Conservation (phyloP, 2,113 vertebrate genomes). For the Merops nubicus region DNA sequence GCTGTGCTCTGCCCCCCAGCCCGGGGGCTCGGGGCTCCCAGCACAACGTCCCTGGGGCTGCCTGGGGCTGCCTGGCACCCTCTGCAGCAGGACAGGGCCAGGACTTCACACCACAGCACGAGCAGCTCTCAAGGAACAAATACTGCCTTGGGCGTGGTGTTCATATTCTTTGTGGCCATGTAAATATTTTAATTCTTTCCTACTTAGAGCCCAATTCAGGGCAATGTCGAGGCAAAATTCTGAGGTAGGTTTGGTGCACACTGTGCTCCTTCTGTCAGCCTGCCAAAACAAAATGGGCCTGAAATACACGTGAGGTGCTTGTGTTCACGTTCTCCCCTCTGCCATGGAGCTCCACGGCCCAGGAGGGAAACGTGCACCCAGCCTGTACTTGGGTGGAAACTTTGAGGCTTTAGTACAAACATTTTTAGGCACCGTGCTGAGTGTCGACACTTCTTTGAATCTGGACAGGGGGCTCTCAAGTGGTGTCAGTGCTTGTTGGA, state of each 20-base stretch:
- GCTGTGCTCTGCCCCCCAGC: no score
- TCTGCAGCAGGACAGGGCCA: no score
- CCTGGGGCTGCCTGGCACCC: no score
- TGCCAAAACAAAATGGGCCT: background rate
- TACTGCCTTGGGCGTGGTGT: no score
- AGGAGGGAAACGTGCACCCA: background rate
- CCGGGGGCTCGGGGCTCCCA: no score
- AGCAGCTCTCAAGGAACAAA: background rate
- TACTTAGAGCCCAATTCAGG: background rate
- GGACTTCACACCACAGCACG: no score
- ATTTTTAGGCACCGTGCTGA: background rate
- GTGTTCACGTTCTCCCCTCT: fast-evolving
- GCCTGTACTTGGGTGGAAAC: background rate
- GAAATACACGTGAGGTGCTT: background rate
- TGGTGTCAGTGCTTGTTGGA: background rate
- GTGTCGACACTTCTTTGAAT: background rate
- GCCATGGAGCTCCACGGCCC: background rate
- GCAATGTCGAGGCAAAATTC: background rate
- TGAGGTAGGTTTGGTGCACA: background rate
- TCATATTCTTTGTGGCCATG: background rate
- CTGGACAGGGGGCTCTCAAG: background rate
- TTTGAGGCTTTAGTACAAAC: background rate
- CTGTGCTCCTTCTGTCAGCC: background rate
- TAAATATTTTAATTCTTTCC: background rate
- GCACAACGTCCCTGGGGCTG: no score